Base-by-base conservation (phyloP, 35 echinoderm and acorn worm species). In the Anneissia japonica region DNA sequence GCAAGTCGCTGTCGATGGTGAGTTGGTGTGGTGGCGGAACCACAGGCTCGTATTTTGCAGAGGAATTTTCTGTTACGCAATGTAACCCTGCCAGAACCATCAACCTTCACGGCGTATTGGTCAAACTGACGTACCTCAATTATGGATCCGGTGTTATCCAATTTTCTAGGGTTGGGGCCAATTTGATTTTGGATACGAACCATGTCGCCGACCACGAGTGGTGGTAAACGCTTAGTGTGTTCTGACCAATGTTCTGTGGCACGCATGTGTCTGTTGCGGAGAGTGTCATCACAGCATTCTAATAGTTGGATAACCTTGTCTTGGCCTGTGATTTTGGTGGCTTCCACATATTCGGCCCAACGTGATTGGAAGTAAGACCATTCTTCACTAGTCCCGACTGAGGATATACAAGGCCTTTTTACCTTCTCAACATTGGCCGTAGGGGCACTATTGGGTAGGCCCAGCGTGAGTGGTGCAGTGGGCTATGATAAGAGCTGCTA, bases 81-180 rank as follows among this genome's bases (percentile, higher is more conserved):
- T 14, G 14, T 72, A 72, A 14, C 14, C 55, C 14, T 28, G 14
- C 86, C 86, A 19, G 86, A 88, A 31, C 77, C 86, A 73, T 85
- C 46, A 3, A 85, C 56, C 36, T 76, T 37, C 37, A 87, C 75
- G 12, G 79, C 74, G 79, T 87, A 79, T 87, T 87, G 85, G 85
- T 79, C 1, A 87, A 87, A 87, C 37, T 87, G 85, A 37, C 38
- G 0, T 16, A 89, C 79, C 37, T 84, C 79, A 23, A 89, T 46
- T 3, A 84, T 35, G 14, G 83, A 82, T 3, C 87, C 79, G 6
- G 87, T 89, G 72, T 74, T 81, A 35, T 89, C 87, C 87, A 77
- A 89, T 73, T 83, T 89, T 32, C 45, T 89, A 30, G 87, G 87
- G 39, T 84, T 14, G 39, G 45, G 77, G 5, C 82, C 82, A 64